Conservation (phyloP, 35 echinoderm and acorn worm genomes). For the Chiridota heheva region DNA sequence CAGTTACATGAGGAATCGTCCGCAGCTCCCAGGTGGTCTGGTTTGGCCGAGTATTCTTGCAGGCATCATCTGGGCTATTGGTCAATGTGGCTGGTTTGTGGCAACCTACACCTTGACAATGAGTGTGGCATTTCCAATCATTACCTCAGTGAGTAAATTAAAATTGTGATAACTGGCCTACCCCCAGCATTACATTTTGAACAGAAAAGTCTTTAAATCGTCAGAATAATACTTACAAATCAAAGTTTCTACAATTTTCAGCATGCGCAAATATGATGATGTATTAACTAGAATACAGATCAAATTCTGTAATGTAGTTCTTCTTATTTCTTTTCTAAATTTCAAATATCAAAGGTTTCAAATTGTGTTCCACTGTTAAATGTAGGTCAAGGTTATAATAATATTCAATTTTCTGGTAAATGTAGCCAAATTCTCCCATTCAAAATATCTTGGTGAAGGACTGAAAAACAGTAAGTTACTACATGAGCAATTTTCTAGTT, state of each 20-base stretch:
- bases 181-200: too few relatives aligned
- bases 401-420: too few relatives aligned
- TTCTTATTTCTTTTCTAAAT: too few relatives aligned
- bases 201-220: too few relatives aligned
- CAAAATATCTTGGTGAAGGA: too few relatives aligned
- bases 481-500: not conserved
- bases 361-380: too few relatives aligned
- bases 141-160: slow-evolving; percentile 75
- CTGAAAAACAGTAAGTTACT: too few relatives aligned
- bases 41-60: slow-evolving; percentile 68
- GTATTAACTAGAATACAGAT: not conserved
- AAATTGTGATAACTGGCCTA: not conserved
- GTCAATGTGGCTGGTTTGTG: slow-evolving; percentile 87
- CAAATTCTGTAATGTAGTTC: too few relatives aligned
- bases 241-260: not conserved
- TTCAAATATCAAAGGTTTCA: too few relatives aligned
- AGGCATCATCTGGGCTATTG: slow-evolving; percentile 84
- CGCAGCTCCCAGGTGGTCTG: slow-evolving; percentile 54
- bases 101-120: slow-evolving; percentile 68
- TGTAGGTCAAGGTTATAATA: too few relatives aligned
- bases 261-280: not conserved
- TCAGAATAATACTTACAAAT: not conserved
- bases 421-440: too few relatives aligned
- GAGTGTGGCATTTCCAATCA: slow-evolving; percentile 81
- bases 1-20: slow-evolving; percentile 73